Percentiles rank a stretch among this genome's conserved stretches.
phyloP scores from a whole-genome alignment of 2,113 vertebrate species.

The Rafetus swinhoei region DNA sequence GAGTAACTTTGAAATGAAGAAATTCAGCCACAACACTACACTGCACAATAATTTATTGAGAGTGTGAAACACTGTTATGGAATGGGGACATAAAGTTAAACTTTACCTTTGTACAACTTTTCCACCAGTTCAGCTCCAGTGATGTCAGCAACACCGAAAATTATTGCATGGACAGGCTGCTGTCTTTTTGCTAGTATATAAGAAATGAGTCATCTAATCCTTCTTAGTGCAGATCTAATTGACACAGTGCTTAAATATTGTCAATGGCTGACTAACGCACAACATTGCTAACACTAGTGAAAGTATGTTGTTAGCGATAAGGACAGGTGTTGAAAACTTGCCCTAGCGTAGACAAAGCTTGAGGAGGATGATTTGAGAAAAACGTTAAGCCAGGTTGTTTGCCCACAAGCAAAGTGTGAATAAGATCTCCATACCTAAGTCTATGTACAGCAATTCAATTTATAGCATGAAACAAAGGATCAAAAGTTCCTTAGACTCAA shows the following conservation, averaged over 20 bases:
- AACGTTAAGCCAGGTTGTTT: not conserved
- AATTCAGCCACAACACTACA: not conserved
- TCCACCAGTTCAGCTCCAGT: slow-evolving; percentile 23
- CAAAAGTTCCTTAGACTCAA: not conserved
- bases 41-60: not conserved
- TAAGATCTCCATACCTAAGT: not conserved
- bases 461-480: not conserved
- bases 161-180: not conserved
- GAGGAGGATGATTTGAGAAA: not conserved
- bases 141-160: not conserved
- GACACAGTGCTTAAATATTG: slow-evolving; percentile 41
- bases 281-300: not conserved
- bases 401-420: not conserved
- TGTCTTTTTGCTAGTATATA: slow-evolving; percentile 5
- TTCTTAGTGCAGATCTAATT: slow-evolving; percentile 35
- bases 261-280: not conserved
- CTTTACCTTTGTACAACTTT: not conserved
- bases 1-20: not conserved
- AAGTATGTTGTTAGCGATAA: not conserved
- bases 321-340: slow-evolving; percentile 2
- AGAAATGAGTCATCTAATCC: slow-evolving; percentile 8
- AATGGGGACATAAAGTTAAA: not conserved
- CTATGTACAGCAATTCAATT: not conserved
- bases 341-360: not conserved
- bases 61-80: not conserved